Evolutionary conservation across 2,797 vertebrate species (phyloP).

Genomic region (Carcharodon carcharias): DNA sequence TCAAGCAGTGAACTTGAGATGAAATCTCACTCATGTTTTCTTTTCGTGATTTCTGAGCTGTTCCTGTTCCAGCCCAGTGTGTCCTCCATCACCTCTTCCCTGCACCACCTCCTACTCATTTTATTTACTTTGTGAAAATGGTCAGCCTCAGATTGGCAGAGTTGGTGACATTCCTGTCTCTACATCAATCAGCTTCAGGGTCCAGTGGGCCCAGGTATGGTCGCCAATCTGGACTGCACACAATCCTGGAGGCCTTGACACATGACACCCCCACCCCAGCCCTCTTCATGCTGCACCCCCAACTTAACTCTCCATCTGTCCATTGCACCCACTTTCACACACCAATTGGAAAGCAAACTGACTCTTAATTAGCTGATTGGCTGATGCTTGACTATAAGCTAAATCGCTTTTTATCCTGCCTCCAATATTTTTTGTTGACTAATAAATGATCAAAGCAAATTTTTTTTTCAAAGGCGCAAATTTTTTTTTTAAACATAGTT

Average conservation of each 20-base stretch:
- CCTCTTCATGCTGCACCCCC: background rate
- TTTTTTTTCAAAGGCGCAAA: no score
- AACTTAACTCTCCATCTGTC: background rate
- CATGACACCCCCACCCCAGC: no score
- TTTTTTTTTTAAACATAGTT: background rate
- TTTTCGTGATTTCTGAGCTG: background rate
- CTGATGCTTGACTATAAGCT: background rate
- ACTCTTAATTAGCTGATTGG: background rate
- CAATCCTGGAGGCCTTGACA: background rate
- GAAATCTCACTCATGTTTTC: background rate
- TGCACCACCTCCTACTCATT: background rate
- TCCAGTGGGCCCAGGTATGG: background rate
- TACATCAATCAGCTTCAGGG: background rate
- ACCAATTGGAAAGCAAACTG: background rate
- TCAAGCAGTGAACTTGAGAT: background rate
- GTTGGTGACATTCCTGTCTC: background rate
- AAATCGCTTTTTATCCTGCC: background rate
- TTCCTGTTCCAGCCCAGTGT: background rate
- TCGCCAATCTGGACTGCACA: background rate
- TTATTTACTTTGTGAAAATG: background rate
- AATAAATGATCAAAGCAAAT: background rate
- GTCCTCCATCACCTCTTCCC: fast-evolving
- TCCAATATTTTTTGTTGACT: background rate
- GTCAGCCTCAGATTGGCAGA: background rate
- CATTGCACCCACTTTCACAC: background rate